A percentile compares a stretch with the other conserved stretches of the same genome.
phyloP scores from a whole-genome alignment of 2,888 invertebrate genomes.

The Chloroclysta siterata region DNA sequence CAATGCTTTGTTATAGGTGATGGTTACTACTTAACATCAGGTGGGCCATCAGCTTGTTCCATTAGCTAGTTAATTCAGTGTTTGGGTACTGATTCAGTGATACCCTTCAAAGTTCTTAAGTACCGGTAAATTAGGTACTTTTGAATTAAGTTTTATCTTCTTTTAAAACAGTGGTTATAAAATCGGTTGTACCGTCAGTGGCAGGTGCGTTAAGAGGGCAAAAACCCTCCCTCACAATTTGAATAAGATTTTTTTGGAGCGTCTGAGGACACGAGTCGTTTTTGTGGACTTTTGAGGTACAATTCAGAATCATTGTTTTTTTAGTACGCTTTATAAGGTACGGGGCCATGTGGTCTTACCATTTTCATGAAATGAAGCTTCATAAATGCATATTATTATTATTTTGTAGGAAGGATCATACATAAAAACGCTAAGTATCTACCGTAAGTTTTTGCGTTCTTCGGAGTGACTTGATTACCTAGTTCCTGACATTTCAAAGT shows the following conservation, averaged over 20 bases:
- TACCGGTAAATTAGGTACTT: no score
- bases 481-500: no score
- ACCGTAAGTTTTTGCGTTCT: no score
- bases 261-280: slow-evolving; percentile 45
- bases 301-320: slow-evolving; percentile 56
- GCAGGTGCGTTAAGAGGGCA: slow-evolving; percentile 62
- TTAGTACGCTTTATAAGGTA: slow-evolving; percentile 33
- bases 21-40: no score
- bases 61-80: no score
- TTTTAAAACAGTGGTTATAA: not conserved
- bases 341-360: slow-evolving; percentile 36
- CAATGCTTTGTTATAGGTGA: no score
- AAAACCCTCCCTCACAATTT: slow-evolving; percentile 66
- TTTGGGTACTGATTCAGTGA: no score
- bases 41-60: no score
- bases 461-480: no score
- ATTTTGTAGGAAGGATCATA: not conserved
- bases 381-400: not conserved
- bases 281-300: slow-evolving; percentile 52
- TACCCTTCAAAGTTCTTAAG: no score
- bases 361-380: not conserved
- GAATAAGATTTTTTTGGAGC: slow-evolving; percentile 65
- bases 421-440: no score
- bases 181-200: slow-evolving; percentile 20
- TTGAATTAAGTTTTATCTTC: not conserved